Conservation (phyloP, 2,113 vertebrate species). For the Cepphus grylle region DNA sequence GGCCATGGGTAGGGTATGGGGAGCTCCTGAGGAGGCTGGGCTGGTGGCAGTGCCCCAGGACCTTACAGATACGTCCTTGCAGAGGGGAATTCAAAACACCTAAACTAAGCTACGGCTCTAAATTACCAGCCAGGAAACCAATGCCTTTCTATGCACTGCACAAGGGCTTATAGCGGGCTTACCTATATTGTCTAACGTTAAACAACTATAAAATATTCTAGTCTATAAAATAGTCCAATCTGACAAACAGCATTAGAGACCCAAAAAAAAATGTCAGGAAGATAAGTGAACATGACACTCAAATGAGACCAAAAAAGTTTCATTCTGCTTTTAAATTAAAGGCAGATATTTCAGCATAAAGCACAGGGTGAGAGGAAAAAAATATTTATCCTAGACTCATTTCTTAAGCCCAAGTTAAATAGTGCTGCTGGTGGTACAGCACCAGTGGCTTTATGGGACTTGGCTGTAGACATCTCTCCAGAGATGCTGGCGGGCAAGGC, state of each 20-base stretch:
- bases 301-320: background rate
- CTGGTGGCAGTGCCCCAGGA: background rate
- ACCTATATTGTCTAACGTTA: background rate
- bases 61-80: background rate
- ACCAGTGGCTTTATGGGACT: background rate
- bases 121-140: background rate
- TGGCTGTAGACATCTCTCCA: accelerated
- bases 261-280: background rate
- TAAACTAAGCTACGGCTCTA: background rate
- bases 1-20: too few relatives aligned
- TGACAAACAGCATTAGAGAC: background rate
- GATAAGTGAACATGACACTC: background rate
- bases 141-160: background rate
- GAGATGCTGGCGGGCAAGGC: background rate
- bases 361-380: background rate
- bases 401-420: background rate
- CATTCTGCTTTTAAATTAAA: background rate
- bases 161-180: background rate
- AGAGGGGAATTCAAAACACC: background rate
- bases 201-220: background rate
- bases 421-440: background rate
- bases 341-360: background rate
- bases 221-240: background rate
- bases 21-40: background rate
- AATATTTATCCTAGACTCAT: background rate